Evolutionary conservation across 2,888 invertebrate genomes (phyloP), one percentile per base, ranked within the genome.

Genomic region (Drosophila setosimentum): DNA sequence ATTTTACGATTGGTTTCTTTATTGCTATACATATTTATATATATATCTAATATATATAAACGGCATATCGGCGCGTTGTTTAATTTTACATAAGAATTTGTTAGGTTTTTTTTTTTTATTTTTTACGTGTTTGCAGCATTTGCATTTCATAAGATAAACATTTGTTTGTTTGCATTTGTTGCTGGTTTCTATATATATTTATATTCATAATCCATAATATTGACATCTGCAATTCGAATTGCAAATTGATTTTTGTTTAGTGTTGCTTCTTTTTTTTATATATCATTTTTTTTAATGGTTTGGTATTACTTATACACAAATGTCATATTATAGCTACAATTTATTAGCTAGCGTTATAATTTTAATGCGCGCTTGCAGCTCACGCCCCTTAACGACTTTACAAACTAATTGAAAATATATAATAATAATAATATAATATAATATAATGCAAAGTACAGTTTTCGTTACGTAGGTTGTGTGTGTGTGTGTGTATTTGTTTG

Each of bases 301-400:
- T 87, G 84, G 89, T 90, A 89, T 87, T 87, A 87, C 87, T 90
- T 87, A 87, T 87, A 87, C 70, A 87, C 87, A 87, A 87, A 76
- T 87, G 90, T 90, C 76, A 89, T 90, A 87, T 87, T 87, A 87
- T 87, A 87, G 82, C 87, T 90, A 87, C 70, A 80, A 73, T 87
- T 90, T 87, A 90, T 87, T 90, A 87, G 90, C 90, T 90, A 84
- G 90, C 68, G 83, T 87, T 85, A 65, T 76, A 83, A 74, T 74
- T 82, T 85, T 80, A 84, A 72, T 80, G 83, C 81, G 80, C 48
- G 78, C 73, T 64, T 74, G 65, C 73, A 73, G 58, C 77, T 68
- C 37, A 78, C 81, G 78, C 81, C 78, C 72, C 78, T 63, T 78
- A 80, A 81, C 78, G 78, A 68, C 63, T 63, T 73, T 50, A 73